Base-by-base conservation (phyloP, 2,113 vertebrate genomes). In the Epinephelus moara region DNA sequence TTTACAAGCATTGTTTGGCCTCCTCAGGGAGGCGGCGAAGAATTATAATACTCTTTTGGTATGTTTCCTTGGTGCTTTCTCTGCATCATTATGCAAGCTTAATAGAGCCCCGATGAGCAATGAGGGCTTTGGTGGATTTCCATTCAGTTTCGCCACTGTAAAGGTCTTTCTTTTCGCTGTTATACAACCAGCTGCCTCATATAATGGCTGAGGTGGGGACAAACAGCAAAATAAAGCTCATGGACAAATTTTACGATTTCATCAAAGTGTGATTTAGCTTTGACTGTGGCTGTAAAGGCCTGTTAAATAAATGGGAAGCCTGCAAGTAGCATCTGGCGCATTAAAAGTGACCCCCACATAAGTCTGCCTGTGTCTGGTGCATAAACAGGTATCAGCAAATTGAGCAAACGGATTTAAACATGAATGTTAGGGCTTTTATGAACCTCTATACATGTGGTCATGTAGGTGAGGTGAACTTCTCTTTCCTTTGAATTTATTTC, bases 1-100 rank as follows among this genome's bases (percentile, higher is more conserved):
- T 89, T 88, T 80, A 78, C 72, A 78, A 76, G 78, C 79, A 74
- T 85, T 89, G 87, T 90, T 81, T 81, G 66, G 70, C 62, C 77
- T 86, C 64, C 47, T 68, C 49, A 23, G 75, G 71, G 62, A 73
- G 33, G 64, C 8, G 4, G 67, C 52, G 25, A 61, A 81, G 59
- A 87, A 81, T 76, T 75, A 88, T 84, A 80, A 85, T 79, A 52
- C 49, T 81, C 64, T 81, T 80, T 66, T 78, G 70, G 64, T 79
- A 64, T 67, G 67, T 86, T 91, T 90, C 68, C 61, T 73, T 25
- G 42, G 59, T 71, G 62, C 70, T 72, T 85, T 75, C 45, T 78
- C 80, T 64, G 69, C 80, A 81, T 85, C 71, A 84, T 91, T 89
- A 86, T 86, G 81, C 57, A 70, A 42, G 42, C 55, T 73, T 85